A percentile compares a stretch with the other conserved stretches of the same genome.
Evolutionary conservation across 1,140 invertebrate genomes (phyloP).

Genomic region (Neoseiulus cucumeris): DNA sequence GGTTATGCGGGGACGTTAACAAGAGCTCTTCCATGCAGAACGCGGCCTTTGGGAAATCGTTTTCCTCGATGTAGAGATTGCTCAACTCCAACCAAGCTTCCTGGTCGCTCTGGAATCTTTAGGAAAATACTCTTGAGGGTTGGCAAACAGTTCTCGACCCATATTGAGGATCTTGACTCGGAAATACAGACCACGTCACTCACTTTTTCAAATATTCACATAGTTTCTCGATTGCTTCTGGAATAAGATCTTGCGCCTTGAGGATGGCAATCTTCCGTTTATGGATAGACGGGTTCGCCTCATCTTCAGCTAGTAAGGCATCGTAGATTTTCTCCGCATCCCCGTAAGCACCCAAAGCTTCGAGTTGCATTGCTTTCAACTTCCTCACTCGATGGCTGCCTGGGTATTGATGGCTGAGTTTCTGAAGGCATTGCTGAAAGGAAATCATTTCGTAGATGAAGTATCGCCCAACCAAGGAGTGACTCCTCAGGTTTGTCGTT

Average conservation of each 20-base stretch:
- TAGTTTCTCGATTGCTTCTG: conserved; percentile 79
- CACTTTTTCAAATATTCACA: conserved; percentile 88
- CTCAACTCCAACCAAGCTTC: conserved; percentile 95
- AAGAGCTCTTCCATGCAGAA: conserved; percentile 96
- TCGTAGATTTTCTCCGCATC: conserved; percentile 73
- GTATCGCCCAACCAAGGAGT: too few species aligned
- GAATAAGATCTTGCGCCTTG: conserved; percentile 58
- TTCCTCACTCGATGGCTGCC: conserved; percentile 65
- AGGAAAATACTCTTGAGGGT: conserved; percentile 17
- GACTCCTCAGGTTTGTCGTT: neutral
- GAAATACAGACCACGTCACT: too few species aligned
- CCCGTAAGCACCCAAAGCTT: conserved; percentile 68
- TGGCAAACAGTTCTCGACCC: neutral
- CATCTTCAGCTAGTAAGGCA: conserved; percentile 66
- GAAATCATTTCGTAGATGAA: neutral
- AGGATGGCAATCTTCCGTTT: conserved; percentile 80
- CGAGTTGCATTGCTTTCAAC: conserved; percentile 62
- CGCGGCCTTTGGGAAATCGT: conserved; percentile 73
- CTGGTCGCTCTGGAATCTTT: conserved; percentile 89
- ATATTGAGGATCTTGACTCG: too few species aligned
- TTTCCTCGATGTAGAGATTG: conserved; percentile 70
- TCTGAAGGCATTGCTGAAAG: conserved; percentile 44
- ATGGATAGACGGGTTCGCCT: conserved; percentile 64
- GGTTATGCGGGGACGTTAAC: conserved; percentile 85
- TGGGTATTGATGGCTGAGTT: conserved; percentile 64